Evolutionary conservation across 2,888 invertebrate genomes (phyloP).

Genomic region (Apotomis turbidana): DNA sequence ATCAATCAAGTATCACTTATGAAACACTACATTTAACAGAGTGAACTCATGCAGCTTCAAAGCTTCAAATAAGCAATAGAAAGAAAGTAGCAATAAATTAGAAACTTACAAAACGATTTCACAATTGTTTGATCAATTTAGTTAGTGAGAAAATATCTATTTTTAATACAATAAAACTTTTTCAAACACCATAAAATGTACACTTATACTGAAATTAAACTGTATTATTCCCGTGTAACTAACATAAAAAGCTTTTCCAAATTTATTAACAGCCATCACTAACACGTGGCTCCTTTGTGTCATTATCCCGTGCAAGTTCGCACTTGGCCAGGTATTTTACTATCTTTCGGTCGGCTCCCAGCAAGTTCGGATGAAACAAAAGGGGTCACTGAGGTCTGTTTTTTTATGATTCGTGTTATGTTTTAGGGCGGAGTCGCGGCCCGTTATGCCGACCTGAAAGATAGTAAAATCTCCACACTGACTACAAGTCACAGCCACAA

Average conservation of each 20-base stretch:
- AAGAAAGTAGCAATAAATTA: no score
- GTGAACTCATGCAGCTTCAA: no score
- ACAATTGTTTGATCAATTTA: no score
- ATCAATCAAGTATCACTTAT: no score
- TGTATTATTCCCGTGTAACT: slow-evolving; percentile 22
- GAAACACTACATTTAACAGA: no score
- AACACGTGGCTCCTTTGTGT: slow-evolving; percentile 57
- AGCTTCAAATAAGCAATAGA: no score
- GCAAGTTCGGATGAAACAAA: slow-evolving; percentile 56
- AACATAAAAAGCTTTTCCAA: slow-evolving; percentile 35
- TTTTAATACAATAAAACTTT: neutral
- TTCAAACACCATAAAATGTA: neutral
- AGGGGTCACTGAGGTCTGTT: slow-evolving; percentile 49
- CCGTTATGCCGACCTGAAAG: slow-evolving; percentile 94
- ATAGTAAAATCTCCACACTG: slow-evolving; percentile 94
- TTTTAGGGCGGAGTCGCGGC: slow-evolving; percentile 87
- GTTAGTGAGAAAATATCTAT: no score
- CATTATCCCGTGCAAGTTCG: slow-evolving; percentile 57
- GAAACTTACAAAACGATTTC: no score
- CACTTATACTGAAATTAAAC: neutral
- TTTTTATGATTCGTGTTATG: slow-evolving; percentile 63
- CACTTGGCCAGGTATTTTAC: slow-evolving; percentile 83
- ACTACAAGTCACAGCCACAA: slow-evolving; percentile 94
- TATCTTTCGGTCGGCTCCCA: slow-evolving; percentile 81
- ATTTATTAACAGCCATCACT: slow-evolving; percentile 44